Base-by-base conservation (phyloP, 2,113 vertebrate species). In the Mastomys natalensis region DNA sequence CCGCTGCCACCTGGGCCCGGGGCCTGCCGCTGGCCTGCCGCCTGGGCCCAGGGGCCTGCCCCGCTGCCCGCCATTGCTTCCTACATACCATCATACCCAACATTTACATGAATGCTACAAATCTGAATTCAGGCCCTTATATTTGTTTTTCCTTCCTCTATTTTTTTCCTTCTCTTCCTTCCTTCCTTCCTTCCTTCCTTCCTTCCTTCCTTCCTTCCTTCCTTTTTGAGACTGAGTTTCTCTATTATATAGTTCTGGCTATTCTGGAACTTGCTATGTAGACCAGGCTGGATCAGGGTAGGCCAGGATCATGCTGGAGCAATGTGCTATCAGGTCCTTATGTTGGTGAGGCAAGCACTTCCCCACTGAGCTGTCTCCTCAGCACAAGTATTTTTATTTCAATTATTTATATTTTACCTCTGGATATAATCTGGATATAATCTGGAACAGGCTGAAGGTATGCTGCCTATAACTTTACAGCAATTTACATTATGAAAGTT, bases 361-460 rank as follows among this genome's bases (percentile, higher is more conserved):
- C 7, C 62, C 43, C 62, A 68, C 45, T 87, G 31, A 51, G 17
- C 62, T 24, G 66, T 22, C 26, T 66, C 26, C 62, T 48, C 31
- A 86, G 43, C 84, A 31, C 60, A 51, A 62, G 34, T 68, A 68
- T 37, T 87, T 68, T 45, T 85, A 62, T 66, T 86, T 68, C 58
- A 85, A 22, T 43, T 64, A 60, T 45, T 86, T 34, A 48, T 53
- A 68, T 93, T 95, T 95, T 40, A 94, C 24, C 86, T 87, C 78
- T 73, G 55, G n/a, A n/a, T 73, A 91, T 74, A 43, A 94, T 94
- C 15, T 64, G 92, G 62, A 80, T 76, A 76, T 51, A 87, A 95
- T 70, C 16, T 89, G 55, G 40, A 91, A 94, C 48, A 76, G 73
- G 24, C n/a, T 87, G 15, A 96, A 74, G 68, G 55, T 90, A 48